Evolutionary conservation across 1,140 invertebrate genomes (phyloP), one percentile per base, ranked within the genome.

Genomic region (Zophobas morio): DNA sequence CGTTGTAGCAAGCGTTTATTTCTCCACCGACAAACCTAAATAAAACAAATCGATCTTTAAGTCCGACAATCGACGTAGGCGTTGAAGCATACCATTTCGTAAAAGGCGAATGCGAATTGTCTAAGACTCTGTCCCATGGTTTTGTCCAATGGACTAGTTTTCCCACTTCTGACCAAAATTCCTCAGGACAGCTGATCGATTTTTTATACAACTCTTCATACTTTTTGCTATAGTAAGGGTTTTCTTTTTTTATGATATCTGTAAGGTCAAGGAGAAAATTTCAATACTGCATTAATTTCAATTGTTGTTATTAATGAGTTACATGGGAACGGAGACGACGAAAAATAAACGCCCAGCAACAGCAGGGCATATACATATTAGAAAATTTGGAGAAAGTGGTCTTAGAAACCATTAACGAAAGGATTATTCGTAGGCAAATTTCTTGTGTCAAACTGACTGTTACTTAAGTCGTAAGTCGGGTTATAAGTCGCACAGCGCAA

Each of bases 1-100:
- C 94, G 87, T 98, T 98, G 88, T 97, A 95, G 85, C 96, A 97
- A 0, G 96, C 95, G 81, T 97, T 98, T 82, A 98, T 85, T 87
- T 98, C 93, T 1, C 96, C 96, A 1, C 95, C 96, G 0, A 93
- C 91, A 89, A 94, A 97, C 94, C 94, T 95, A 83, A 81, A 79
- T 20, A 20, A 78, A 74, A 60, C 42, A 51, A 4, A 6, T 20
- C 35, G 32, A 20, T 20, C 20, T 20, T 20, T 20, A 20, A 20
- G 20, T 20, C 20, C 20, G 20, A 20, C 20, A 20, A 20, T 20
- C 20, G 20, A 20, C 20, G 20, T 20, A 57, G 20, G 4, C 33
- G 2, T 51, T 63, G 20, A 73, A 6, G 33, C 63, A 74, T 89
- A 96, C 97, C 96, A 98, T 92, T 96, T 96, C 5, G 95, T 95